These are phyloP conservation scores for Carcina quercana DNA, from an alignment of 2,888 invertebrate genomes.

Conservation along the genomic window DNA sequence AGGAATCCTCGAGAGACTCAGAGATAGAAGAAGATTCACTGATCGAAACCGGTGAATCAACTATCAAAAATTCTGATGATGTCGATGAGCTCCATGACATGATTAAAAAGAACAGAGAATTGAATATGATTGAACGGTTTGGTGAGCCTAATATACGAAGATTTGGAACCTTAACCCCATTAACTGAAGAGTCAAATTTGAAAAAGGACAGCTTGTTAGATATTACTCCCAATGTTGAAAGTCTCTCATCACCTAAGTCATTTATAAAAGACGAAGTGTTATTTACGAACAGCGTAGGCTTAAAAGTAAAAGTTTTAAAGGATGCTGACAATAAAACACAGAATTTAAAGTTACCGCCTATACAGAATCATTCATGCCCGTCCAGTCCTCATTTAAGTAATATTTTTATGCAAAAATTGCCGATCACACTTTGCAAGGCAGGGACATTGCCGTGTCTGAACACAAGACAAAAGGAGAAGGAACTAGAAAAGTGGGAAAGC, in stretches of 20 bases:
- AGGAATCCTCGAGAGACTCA: constrained; percentile 26
- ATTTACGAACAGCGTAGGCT: constrained; percentile 34
- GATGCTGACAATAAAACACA: constrained; percentile 14
- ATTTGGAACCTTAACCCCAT: constrained; percentile 41
- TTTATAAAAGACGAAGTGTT: constrained; percentile 25
- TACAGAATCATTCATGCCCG: constrained; percentile 35
- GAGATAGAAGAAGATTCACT: constrained; percentile 58
- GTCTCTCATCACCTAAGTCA: constrained; percentile 3
- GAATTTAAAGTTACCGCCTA: constrained; percentile 48
- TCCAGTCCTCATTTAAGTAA: constrained; percentile 36
- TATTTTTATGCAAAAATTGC: too few relatives aligned
- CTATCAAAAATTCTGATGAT: constrained; percentile 40
- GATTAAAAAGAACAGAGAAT: constrained; percentile 29
- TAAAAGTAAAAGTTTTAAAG: constrained; percentile 34
- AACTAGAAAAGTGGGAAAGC: constrained; percentile 39
- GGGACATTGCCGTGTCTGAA: constrained; percentile 24
- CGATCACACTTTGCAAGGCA: too few relatives aligned
- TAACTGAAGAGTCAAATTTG: constrained; percentile 52
- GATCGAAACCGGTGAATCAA: constrained; percentile 36
- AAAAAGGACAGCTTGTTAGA: constrained; percentile 40
- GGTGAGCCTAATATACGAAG: constrained; percentile 26
- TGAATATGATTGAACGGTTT: constrained; percentile 20
- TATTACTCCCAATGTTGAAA: constrained; percentile 25
- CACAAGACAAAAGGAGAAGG: constrained; percentile 21
- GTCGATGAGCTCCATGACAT: constrained; percentile 54